These are phyloP conservation scores for Nephrotoma guestfalica DNA, from an alignment of 2,888 invertebrate species.

Conservation along the genomic window DNA sequence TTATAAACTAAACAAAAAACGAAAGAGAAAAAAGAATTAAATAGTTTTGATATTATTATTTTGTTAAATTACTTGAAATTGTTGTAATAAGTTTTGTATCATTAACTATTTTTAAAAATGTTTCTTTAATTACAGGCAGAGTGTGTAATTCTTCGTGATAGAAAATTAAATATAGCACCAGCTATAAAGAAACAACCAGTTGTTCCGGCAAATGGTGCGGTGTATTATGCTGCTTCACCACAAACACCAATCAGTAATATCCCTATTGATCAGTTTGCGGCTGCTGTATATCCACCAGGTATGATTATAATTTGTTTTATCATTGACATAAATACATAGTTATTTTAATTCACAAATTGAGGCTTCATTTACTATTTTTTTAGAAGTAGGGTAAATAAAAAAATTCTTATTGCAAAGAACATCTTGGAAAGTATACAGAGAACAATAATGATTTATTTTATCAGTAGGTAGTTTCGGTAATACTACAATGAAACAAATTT, in stretches of 20 bases:
- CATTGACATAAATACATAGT: no score
- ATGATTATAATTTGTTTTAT: constrained; percentile 5
- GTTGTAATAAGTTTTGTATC: not conserved
- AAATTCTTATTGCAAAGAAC: not conserved
- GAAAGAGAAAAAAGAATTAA: constrained; percentile 6
- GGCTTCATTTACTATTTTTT: not conserved
- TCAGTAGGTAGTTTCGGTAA: no score
- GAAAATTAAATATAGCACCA: constrained; percentile 74
- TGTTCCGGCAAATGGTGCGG: constrained; percentile 34
- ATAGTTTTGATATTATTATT: constrained; percentile 13
- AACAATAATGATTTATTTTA: not conserved
- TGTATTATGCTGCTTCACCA: constrained; percentile 33
- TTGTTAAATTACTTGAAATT: constrained; percentile 7
- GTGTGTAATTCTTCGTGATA: constrained; percentile 60
- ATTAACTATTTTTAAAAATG: constrained; percentile 3
- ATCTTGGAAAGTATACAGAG: not conserved
- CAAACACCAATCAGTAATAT: constrained; percentile 34
- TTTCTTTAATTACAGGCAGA: constrained; percentile 39
- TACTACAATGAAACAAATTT: no score
- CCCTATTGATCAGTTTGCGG: constrained; percentile 34
- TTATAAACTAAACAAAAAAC: not conserved
- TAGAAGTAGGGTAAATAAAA: not conserved
- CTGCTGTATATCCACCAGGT: constrained; percentile 34
- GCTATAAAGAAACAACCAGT: constrained; percentile 61
- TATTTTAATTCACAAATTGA: no score